Base-by-base conservation (phyloP, 2,888 invertebrate genomes). In the Pristionchus arcanus region DNA sequence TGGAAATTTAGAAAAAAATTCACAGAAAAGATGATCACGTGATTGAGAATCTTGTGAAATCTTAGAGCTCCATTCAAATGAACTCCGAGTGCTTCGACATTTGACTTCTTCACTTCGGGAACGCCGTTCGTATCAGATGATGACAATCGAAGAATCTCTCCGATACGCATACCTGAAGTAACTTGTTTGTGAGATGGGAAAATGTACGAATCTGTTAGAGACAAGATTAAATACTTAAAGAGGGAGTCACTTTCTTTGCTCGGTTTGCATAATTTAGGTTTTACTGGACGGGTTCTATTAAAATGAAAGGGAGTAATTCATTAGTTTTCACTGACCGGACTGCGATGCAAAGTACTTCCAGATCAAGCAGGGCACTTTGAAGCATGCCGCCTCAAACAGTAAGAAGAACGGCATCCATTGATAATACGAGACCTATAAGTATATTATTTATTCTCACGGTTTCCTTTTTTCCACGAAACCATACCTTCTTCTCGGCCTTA, bases 291-390 rank as follows among this genome's bases (percentile, higher is more conserved):
- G n/a, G n/a, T n/a, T n/a, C n/a, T n/a, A n/a, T n/a, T n/a, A n/a
- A n/a, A n/a, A n/a, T n/a, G n/a, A n/a, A n/a, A n/a, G n/a, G n/a
- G n/a, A n/a, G n/a, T n/a, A 49, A 9, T 0, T 49, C 0, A 49
- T 49, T 3, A 49, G 42, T 49, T 9, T 31, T 31, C 16, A 86
- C 90, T 7, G 21, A 93, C 94, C 94, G 37, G 94, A 94, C 89
- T 94, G 94, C 25, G 92, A 92, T 7, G 94, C 94, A 63, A 94
- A 94, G 90, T 94, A 94, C 71, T 94, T 94, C 94, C 94, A 94
- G 37, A 94, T 94, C 83, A 94, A 91, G 21, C 94, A 94, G 2
- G 94, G 94, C 13, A 94, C 42, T 37, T 93, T 92, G 90, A 94
- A 94, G 85, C 94, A 94, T 15, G 92, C 93, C 1, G 94, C 94